Percentiles rank a stretch among this genome's conserved stretches.
Conservation (phyloP, 1,140 invertebrate species). For the Caenorhabditis briggsae region DNA sequence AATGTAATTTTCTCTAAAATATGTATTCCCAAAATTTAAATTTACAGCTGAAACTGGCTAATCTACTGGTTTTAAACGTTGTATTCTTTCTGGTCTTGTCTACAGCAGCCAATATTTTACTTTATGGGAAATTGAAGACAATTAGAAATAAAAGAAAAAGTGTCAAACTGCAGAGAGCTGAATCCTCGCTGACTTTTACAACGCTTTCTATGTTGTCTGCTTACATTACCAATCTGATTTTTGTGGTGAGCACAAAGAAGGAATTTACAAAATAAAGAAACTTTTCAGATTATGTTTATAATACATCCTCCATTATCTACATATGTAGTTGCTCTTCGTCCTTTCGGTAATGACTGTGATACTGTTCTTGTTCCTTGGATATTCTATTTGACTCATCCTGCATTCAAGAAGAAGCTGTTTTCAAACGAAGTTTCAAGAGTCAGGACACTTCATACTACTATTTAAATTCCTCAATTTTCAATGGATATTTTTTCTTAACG, state of each 20-base stretch:
- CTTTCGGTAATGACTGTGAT: neutral
- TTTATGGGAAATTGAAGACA: neutral
- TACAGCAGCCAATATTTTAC: neutral
- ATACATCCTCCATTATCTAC: neutral
- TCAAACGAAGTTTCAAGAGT: neutral
- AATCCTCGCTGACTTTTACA: neutral
- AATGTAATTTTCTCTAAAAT: neutral
- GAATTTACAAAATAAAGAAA: neutral
- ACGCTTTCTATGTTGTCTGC: neutral
- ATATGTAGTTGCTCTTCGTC: neutral
- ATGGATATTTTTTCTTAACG: too few relatives aligned
- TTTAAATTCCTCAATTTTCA: neutral
- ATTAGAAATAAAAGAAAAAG: neutral
- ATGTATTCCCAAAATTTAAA: neutral
- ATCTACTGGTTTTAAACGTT: neutral
- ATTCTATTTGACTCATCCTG: constrained; percentile 15
- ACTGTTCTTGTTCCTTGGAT: constrained; percentile 1
- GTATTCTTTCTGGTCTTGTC: neutral
- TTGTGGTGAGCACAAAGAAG: neutral
- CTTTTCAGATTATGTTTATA: neutral
- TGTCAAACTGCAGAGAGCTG: neutral
- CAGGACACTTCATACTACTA: constrained; percentile 16
- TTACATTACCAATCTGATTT: neutral
- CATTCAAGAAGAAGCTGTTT: constrained; percentile 11
- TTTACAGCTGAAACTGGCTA: neutral